Evolutionary conservation across 2,888 invertebrate genomes (phyloP), one percentile per base, ranked within the genome.

Genomic region (Coleophora deauratella): DNA sequence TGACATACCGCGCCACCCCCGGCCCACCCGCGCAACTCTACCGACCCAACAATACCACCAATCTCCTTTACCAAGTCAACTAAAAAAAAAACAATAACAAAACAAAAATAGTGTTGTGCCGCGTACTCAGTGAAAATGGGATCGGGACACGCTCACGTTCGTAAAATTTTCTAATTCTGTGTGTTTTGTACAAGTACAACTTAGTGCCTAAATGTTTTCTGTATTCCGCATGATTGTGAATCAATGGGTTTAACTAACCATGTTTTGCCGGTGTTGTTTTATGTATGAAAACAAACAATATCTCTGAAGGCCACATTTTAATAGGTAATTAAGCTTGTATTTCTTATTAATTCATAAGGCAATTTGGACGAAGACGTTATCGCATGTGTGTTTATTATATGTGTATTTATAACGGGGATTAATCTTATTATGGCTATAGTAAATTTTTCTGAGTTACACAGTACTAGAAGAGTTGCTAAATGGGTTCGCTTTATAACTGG

Each of bases 141-240:
- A 59, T 56, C 55, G 50, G 60, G 59, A 62, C 69, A 66, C 55
- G 55, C 59, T 62, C 72, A 81, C 75, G 84, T 84, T 82, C 78
- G 84, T 84, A 84, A 54, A 31, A 34, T 34, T 40, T 47, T 57
- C 46, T 54, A 54, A 45, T 40, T 41, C 39, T 78, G 70, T 58
- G 63, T 71, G 76, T 76, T 76, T 74, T 44, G 3, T 21, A 4
- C 21, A 21, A 21, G 6, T 21, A 21, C 6, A 21, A 21, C 3
- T 21, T 6, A 21, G 3, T 21, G 6, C 21, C 21, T 72, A 56
- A 62, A 70, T 78, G 74, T 75, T 75, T 72, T 75, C 57, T 54
- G 64, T 64, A 62, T 21, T 4, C 54, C 47, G 51, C 64, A 59
- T 66, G 62, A 62, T 52, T 52, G 43, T 49, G 52, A 48, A 44